These are phyloP conservation scores for Lethocerus indicus DNA, from an alignment of 1,140 invertebrate genomes.

Conservation along the genomic window DNA sequence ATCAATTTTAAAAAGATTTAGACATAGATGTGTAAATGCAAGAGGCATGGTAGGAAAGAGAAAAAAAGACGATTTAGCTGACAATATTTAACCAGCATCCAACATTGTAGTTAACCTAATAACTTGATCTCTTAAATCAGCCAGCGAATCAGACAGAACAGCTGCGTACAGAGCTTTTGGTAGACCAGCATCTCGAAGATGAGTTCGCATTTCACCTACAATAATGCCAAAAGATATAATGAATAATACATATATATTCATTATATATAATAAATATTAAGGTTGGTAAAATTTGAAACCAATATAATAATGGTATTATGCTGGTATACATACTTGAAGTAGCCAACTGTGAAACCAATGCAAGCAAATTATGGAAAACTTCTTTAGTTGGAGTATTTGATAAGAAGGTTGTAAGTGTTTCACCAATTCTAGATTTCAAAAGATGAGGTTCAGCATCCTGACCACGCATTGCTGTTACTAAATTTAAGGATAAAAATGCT, in stretches of 20 bases:
- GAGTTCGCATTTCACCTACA: conserved; percentile 15
- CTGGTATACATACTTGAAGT: conserved; percentile 16
- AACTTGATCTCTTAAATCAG: conserved; percentile 18
- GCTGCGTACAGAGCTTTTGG: conserved; percentile 12
- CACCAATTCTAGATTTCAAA: conserved; percentile 18
- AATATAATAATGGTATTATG: neutral
- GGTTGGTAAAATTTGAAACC: neutral
- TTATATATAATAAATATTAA: conserved; percentile 1
- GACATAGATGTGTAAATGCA: too few relatives aligned
- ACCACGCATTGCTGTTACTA: conserved; percentile 31
- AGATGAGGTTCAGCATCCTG: conserved; percentile 17
- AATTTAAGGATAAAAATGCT: conserved; percentile 49
- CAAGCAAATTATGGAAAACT: conserved; percentile 19
- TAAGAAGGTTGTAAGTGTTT: conserved; percentile 14
- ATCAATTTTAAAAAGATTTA: too few relatives aligned
- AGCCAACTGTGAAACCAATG: conserved; percentile 16
- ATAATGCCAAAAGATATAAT: conserved; percentile 1
- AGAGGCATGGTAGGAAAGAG: too few relatives aligned
- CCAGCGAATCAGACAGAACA: conserved; percentile 11
- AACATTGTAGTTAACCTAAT: conserved; percentile 14
- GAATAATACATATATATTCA: neutral
- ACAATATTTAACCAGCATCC: conserved; percentile 12
- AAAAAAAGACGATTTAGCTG: neutral
- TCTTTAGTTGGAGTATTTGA: conserved; percentile 14
- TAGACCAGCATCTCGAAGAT: conserved; percentile 12